Evolutionary conservation across 2,888 invertebrate species (phyloP).

Genomic region (Eupeodes luniger): DNA sequence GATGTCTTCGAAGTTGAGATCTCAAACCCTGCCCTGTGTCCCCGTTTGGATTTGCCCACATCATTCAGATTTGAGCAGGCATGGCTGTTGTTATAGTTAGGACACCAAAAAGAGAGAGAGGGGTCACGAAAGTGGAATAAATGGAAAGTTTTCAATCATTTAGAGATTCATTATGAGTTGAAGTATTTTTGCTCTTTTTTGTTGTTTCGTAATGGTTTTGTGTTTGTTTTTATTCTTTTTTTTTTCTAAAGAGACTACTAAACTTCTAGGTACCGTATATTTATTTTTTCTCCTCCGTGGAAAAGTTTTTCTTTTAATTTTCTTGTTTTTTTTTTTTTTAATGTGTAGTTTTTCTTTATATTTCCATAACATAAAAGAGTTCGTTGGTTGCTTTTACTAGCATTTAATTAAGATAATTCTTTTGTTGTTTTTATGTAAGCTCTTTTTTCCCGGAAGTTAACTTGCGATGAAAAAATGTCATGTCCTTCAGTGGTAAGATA

Average conservation of each 20-base stretch:
- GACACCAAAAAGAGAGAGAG: neutral
- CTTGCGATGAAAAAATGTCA: too few species aligned
- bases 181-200: conserved; percentile 54
- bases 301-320: conserved; percentile 31
- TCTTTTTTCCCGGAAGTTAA: too few species aligned
- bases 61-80: neutral
- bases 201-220: conserved; percentile 54
- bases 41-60: neutral
- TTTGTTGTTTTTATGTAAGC: conserved; percentile 51
- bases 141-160: conserved; percentile 75
- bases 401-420: conserved; percentile 70
- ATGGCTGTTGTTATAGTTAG: neutral
- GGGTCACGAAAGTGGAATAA: conserved; percentile 61
- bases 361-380: neutral
- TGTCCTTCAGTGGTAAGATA: too few species aligned
- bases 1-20: conserved; percentile 20
- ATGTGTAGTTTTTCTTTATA: neutral
- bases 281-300: conserved; percentile 13
- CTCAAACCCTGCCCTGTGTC: neutral
- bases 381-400: conserved; percentile 1
- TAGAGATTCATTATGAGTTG: conserved; percentile 71
- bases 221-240: neutral
- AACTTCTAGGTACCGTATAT: conserved; percentile 12
- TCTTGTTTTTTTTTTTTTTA: neutral
- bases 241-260: neutral